These are phyloP conservation scores for Grammomys dolichurus DNA, from an alignment of 2,113 vertebrate species.

Conservation along the genomic window DNA sequence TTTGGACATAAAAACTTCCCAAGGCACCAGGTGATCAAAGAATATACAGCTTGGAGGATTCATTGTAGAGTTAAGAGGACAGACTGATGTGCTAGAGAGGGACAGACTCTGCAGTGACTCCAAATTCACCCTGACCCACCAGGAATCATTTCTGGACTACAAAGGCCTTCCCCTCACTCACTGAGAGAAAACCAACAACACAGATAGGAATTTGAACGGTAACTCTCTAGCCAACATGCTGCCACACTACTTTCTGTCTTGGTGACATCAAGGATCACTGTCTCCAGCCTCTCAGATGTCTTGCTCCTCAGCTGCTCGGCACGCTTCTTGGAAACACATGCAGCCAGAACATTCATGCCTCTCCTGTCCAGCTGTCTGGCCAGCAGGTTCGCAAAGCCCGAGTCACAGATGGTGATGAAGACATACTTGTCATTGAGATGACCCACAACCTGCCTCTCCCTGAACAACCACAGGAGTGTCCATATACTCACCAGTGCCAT, in stretches of 20 bases:
- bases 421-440: conserved; percentile 84
- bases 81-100: too few relatives aligned
- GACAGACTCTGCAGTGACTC: too few relatives aligned
- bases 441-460: conserved; percentile 65
- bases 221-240: conserved; percentile 60
- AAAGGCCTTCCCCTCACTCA: background rate
- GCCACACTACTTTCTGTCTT: conserved; percentile 60
- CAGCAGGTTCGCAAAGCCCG: conserved; percentile 90
- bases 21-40: too few relatives aligned
- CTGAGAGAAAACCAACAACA: background rate
- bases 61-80: too few relatives aligned
- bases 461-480: conserved; percentile 33
- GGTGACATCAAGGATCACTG: conserved; percentile 70
- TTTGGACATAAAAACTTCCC: too few relatives aligned
- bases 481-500: background rate
- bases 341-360: conserved; percentile 89
- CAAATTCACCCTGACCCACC: too few relatives aligned
- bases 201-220: background rate
- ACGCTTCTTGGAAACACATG: conserved; percentile 86
- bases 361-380: conserved; percentile 88
- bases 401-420: conserved; percentile 92
- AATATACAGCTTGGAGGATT: too few relatives aligned
- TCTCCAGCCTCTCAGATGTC: conserved; percentile 81
- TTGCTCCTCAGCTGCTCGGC: conserved; percentile 79
- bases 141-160: too few relatives aligned